Evolutionary conservation across 2,888 invertebrate species (phyloP).

Genomic region (Heliconius charithonia): DNA sequence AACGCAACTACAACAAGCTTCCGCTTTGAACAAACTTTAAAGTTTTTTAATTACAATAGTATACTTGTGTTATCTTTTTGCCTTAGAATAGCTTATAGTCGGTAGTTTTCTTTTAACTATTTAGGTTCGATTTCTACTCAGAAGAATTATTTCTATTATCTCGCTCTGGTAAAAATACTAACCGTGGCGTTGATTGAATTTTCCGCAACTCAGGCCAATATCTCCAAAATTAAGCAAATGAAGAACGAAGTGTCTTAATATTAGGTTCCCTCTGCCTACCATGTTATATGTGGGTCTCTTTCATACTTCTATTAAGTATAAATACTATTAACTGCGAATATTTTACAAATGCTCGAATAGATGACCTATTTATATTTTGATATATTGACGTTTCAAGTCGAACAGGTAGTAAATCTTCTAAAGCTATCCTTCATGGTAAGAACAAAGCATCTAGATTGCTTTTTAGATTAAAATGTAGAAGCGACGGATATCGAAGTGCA

Average conservation of each 20-base stretch:
- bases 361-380: constrained; percentile 18
- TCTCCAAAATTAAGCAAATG: too few relatives aligned
- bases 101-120: too few relatives aligned
- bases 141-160: too few relatives aligned
- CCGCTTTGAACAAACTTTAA: constrained; percentile 7
- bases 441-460: constrained; percentile 30
- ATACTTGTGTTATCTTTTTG: neutral
- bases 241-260: too few relatives aligned
- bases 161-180: too few relatives aligned
- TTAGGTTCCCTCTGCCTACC: too few relatives aligned
- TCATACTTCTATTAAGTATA: too few relatives aligned
- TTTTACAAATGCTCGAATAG: neutral
- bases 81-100: neutral
- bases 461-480: constrained; percentile 29
- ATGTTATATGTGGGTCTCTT: too few relatives aligned
- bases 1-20: constrained; percentile 14
- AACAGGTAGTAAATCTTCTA: constrained; percentile 27
- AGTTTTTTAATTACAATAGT: neutral
- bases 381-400: constrained; percentile 22
- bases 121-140: too few relatives aligned
- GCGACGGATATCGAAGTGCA: constrained; percentile 23
- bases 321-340: neutral
- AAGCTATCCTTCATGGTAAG: constrained; percentile 28
- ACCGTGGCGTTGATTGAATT: too few relatives aligned
- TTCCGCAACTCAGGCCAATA: too few relatives aligned